phyloP scores from a whole-genome alignment of 2,797 vertebrate genomes.

The Loris lydekkerianus region DNA sequence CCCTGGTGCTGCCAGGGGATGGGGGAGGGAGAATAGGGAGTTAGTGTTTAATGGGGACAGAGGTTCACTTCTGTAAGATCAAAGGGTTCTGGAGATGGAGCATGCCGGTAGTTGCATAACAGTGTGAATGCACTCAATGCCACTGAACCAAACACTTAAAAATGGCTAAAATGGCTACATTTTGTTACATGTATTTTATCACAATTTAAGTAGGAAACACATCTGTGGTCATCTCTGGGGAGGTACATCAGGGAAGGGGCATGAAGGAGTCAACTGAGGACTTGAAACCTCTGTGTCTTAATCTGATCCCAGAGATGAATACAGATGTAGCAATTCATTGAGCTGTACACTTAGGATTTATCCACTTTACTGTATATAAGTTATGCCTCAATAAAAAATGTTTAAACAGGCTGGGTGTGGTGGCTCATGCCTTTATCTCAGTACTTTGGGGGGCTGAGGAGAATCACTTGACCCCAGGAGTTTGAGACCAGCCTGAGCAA shows the following conservation, averaged over 20 bases:
- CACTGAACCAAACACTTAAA: not conserved
- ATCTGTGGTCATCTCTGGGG: not conserved
- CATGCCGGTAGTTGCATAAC: not conserved
- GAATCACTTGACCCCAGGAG: too few species aligned
- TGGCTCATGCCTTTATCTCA: too few species aligned
- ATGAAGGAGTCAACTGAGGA: not conserved
- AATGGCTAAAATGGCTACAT: not conserved
- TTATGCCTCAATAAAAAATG: not conserved
- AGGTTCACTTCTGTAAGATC: not conserved
- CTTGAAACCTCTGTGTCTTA: not conserved
- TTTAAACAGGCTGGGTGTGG: not conserved
- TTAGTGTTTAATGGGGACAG: not conserved
- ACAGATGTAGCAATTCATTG: not conserved
- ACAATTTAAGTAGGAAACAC: not conserved
- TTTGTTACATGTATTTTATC: not conserved
- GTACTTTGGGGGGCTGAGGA: too few species aligned
- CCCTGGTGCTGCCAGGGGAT: not conserved
- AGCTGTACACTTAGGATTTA: not conserved
- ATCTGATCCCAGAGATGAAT: not conserved
- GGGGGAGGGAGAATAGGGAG: not conserved
- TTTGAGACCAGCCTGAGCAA: too few species aligned
- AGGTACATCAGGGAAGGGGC: not conserved
- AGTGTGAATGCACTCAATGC: not conserved
- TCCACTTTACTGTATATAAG: not conserved
- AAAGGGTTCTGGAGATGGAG: not conserved